Evolutionary conservation across 2,888 invertebrate genomes (phyloP).

Genomic region (Imbricaverruca yamaguchii): DNA sequence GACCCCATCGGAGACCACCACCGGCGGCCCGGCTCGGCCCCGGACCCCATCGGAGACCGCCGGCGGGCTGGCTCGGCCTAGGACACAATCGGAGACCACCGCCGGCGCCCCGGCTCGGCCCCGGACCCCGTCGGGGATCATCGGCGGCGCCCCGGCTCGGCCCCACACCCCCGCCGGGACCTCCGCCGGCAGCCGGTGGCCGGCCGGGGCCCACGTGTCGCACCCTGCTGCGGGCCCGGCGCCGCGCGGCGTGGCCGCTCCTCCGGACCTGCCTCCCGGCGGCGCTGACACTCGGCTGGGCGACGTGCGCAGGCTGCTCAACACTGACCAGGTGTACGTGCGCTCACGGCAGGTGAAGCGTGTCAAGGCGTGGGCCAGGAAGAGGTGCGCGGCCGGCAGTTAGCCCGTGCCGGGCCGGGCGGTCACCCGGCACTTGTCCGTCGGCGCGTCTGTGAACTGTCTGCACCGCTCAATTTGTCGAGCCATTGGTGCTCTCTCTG

Average conservation of each 20-base stretch:
- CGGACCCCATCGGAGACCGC: too few relatives aligned
- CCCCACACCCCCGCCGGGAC: not conserved
- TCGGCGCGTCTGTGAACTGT: too few relatives aligned
- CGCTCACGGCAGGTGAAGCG: slow-evolving; percentile 11
- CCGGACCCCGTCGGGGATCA: too few relatives aligned
- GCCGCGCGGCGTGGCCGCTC: not conserved
- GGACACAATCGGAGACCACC: too few relatives aligned
- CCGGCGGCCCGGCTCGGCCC: too few relatives aligned
- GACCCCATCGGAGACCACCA: too few relatives aligned
- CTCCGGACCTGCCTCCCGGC: not conserved
- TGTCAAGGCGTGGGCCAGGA: not conserved
- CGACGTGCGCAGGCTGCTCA: not conserved
- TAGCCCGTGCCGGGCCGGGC: not conserved
- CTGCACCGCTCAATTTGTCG: too few relatives aligned
- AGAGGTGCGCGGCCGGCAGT: not conserved
- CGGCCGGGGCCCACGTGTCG: not conserved
- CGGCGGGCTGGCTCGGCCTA: too few relatives aligned
- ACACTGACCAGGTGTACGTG: not conserved
- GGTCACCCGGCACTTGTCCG: not conserved
- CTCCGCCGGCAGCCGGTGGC: not conserved
- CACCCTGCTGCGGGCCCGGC: too few relatives aligned
- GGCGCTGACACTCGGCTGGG: not conserved
- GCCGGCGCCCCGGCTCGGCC: too few relatives aligned
- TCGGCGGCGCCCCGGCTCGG: not conserved
- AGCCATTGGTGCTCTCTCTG: too few relatives aligned